Evolutionary conservation across 2,797 vertebrate species (phyloP).

Genomic region (Myiotriccus ornatus): DNA sequence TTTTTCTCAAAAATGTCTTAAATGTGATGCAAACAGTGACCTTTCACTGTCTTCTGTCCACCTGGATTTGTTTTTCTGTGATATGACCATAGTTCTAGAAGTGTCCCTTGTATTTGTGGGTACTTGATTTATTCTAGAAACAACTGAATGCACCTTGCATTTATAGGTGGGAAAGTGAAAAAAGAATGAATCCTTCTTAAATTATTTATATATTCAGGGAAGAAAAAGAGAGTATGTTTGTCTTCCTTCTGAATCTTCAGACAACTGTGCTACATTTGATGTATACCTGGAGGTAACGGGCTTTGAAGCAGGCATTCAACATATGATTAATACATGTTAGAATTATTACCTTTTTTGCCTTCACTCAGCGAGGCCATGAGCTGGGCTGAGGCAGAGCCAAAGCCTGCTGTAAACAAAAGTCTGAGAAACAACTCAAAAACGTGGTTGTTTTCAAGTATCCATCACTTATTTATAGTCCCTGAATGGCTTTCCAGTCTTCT

Average conservation of each 20-base stretch:
- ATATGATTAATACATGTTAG: not conserved
- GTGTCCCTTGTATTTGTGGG: not conserved
- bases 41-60: not conserved
- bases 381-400: not conserved
- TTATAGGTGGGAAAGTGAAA: not conserved
- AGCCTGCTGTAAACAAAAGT: not conserved
- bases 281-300: not conserved
- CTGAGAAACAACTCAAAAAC: not conserved
- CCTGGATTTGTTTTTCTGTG: not conserved
- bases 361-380: not conserved
- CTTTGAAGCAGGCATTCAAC: not conserved
- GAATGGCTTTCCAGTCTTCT: not conserved
- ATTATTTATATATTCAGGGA: not conserved
- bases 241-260: not conserved
- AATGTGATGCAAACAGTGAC: not conserved
- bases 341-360: slow-evolving; percentile 9
- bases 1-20: not conserved
- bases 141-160: not conserved
- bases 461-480: not conserved
- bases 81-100: not conserved
- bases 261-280: not conserved
- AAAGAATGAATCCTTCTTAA: not conserved
- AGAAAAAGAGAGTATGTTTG: not conserved
- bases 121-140: not conserved
- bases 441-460: not conserved